phyloP scores from a whole-genome alignment of 2,113 vertebrate species.

The Callipepla squamata region DNA sequence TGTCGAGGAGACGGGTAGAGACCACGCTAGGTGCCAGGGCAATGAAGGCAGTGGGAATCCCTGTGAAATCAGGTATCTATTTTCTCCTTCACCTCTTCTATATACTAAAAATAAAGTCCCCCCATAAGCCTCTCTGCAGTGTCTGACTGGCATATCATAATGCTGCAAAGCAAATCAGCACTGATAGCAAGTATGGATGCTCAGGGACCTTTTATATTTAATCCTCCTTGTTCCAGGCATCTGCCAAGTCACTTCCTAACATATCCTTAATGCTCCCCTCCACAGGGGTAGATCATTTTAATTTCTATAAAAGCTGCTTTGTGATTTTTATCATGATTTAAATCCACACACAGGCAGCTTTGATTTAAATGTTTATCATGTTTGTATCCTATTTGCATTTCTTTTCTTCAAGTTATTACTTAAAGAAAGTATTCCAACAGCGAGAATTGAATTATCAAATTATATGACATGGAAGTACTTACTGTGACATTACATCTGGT shows the following conservation, averaged over 20 bases:
- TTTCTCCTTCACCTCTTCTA: not conserved
- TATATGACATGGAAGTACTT: not conserved
- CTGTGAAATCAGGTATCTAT: not conserved
- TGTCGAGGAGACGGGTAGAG: not conserved
- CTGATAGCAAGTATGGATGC: not conserved
- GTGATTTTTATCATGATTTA: not conserved
- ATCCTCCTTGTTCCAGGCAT: not conserved
- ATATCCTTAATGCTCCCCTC: not conserved
- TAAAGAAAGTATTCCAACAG: not conserved
- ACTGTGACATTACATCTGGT: not conserved
- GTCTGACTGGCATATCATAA: too few relatives aligned
- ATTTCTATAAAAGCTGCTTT: not conserved
- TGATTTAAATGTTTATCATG: not conserved
- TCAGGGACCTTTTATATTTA: not conserved
- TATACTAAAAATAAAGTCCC: not conserved
- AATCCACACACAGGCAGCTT: not conserved
- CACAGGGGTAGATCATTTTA: not conserved
- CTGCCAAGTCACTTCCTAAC: not conserved
- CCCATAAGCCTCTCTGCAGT: not conserved
- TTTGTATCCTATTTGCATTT: not conserved
- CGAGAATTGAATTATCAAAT: not conserved
- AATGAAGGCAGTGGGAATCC: not conserved
- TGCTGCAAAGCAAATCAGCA: not conserved
- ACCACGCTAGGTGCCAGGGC: accelerated
- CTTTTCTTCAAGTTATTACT: not conserved